A percentile compares a stretch with the other conserved stretches of the same genome.
Evolutionary conservation across 2,113 vertebrate genomes (phyloP).

Genomic region (Phrynocephalus versicolor): DNA sequence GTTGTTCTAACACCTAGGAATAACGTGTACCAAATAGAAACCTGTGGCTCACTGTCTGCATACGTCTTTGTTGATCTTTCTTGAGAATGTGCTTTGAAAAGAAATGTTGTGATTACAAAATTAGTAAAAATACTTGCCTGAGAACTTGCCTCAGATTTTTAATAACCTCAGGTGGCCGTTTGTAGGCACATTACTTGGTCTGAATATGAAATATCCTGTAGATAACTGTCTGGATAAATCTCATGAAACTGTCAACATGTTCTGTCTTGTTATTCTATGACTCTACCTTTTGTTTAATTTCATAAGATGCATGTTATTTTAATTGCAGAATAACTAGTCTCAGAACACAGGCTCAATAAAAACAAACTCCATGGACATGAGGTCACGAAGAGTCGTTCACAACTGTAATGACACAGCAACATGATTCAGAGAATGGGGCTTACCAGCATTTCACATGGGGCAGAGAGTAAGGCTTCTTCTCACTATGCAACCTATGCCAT

Average conservation of each 20-base stretch:
- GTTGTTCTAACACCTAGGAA: no score
- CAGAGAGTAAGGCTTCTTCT: not conserved
- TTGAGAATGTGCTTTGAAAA: not conserved
- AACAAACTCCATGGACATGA: no score
- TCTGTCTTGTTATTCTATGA: not conserved
- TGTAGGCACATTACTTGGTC: not conserved
- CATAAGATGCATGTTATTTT: not conserved
- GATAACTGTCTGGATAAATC: not conserved
- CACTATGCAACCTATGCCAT: not conserved
- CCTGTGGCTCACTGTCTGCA: no score
- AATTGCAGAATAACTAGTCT: constrained; percentile 5
- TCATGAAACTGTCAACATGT: not conserved
- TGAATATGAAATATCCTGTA: not conserved
- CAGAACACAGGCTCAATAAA: not conserved
- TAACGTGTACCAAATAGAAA: no score
- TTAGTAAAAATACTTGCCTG: not conserved
- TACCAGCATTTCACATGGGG: not conserved
- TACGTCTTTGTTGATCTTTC: not conserved
- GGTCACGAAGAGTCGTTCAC: no score
- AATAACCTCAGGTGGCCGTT: not conserved
- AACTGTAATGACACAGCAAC: no score
- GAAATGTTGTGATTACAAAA: not conserved
- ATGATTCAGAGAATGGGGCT: no score
- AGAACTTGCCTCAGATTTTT: not conserved
- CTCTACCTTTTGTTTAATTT: not conserved